A percentile compares a stretch with the other conserved stretches of the same genome.
Conservation (phyloP, 2,888 invertebrate species). For the Alloscopus bannaensis region DNA sequence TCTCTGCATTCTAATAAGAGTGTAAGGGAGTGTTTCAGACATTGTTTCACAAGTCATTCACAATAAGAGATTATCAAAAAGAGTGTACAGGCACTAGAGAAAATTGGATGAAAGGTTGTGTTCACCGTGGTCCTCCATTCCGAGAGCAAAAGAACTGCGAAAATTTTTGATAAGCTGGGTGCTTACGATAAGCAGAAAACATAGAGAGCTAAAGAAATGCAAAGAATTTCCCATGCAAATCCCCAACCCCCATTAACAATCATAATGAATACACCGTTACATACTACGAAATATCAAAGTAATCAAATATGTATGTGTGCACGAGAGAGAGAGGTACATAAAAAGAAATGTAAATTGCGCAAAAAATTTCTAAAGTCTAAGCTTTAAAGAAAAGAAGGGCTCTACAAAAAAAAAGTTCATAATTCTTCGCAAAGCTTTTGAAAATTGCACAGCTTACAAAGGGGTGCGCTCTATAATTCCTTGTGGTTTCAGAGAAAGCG, state of each 20-base stretch:
- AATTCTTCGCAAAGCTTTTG: too few species aligned
- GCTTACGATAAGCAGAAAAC: slow-evolving; percentile 1
- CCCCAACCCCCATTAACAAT: slow-evolving; percentile 40
- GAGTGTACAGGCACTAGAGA: not conserved
- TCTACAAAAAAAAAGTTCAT: too few species aligned
- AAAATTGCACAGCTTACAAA: too few species aligned
- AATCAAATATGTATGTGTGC: not conserved
- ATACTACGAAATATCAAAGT: too few species aligned
- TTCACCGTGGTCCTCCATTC: not conserved
- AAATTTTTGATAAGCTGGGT: slow-evolving; percentile 8
- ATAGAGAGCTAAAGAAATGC: slow-evolving; percentile 2
- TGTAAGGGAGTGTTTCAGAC: slow-evolving; percentile 10
- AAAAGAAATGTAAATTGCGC: not conserved
- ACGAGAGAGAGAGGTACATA: not conserved
- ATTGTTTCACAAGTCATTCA: not conserved
- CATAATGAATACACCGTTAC: slow-evolving; percentile 37
- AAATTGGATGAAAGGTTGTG: slow-evolving; percentile 1
- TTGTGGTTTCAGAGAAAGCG: too few species aligned
- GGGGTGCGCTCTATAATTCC: too few species aligned
- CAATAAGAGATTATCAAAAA: slow-evolving; percentile 2
- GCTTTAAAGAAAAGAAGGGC: not conserved
- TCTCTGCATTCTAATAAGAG: slow-evolving; percentile 54
- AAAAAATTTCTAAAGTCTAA: not conserved
- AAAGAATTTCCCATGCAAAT: slow-evolving; percentile 38
- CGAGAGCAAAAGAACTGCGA: slow-evolving; percentile 2